Evolutionary conservation across 2,888 invertebrate species (phyloP), one percentile per base, ranked within the genome.

Genomic region (Phengaris arion): DNA sequence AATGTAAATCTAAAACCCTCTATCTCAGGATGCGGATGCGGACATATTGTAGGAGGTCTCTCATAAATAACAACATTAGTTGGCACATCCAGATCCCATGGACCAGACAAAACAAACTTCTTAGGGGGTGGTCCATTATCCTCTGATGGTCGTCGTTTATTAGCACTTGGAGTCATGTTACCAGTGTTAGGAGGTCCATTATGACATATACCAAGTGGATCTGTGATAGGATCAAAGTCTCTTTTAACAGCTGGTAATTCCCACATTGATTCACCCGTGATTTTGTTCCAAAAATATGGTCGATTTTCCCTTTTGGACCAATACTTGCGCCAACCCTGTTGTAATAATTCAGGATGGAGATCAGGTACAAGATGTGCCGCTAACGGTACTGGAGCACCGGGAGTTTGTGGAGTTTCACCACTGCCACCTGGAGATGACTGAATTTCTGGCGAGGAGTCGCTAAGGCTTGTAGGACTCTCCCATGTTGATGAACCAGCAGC

Each of bases 251-350:
- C 95, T 13, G 98, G 98, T 95, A 98, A 96, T 88, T 99, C 99
- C 99, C 99, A 99, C 81, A 98, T 94, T n/a, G 98, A 98, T 91
- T 99, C 98, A 75, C 98, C 98, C 0, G 98, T 98, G 46, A 97
- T 91, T 92, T 98, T 98, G 88, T 99, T 99, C 97, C 98, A 99
- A 91, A 97, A 99, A 88, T 99, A 99, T 2, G 98, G 98, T 51
- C 99, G 94, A 86, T 97, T 98, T 89, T 99, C 99, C 75, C 99
- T 94, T 85, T 98, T 98, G 35, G 98, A 99, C 99, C 99, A 99
- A 89, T 97, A 98, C 84, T 98, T 98, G 78, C 98, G 95, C 99
- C 99, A 99, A 6, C 99, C 99, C 85, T 98, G 98, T 85, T 97
- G 97, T 8, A 95, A 81, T 52, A 94, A 85, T 82, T 94, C 94